Evolutionary conservation across 2,888 invertebrate genomes (phyloP).

Genomic region (Trichacis sp.): DNA sequence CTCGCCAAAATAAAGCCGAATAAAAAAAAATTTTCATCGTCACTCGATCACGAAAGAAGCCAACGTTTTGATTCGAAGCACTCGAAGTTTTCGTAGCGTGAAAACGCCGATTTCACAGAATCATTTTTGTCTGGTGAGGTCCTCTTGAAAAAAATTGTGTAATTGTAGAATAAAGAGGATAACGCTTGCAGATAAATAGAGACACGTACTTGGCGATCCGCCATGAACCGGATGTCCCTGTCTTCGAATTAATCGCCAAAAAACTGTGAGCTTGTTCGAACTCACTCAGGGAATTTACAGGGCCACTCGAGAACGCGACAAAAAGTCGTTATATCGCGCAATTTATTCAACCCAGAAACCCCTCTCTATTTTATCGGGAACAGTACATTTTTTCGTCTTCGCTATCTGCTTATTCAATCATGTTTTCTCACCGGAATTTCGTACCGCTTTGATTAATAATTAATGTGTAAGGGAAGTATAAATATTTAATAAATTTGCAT

Average conservation of each 20-base stretch:
- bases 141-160: conserved; percentile 26
- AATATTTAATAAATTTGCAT: no score
- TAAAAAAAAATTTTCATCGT: no score
- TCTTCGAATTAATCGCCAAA: conserved; percentile 37
- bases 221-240: conserved; percentile 29
- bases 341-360: conserved; percentile 1
- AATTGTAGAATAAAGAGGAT: conserved; percentile 32
- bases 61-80: neutral
- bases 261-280: conserved; percentile 30
- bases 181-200: conserved; percentile 27
- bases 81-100: neutral
- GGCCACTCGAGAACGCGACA: conserved; percentile 17
- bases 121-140: neutral
- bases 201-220: conserved; percentile 34
- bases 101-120: neutral
- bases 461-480: no score
- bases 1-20: no score
- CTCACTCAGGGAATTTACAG: conserved; percentile 31
- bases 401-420: no score
- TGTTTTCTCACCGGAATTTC: no score
- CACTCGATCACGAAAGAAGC: neutral
- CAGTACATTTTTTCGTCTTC: no score
- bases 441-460: no score
- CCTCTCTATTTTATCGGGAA: no score
- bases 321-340: conserved; percentile 6